Evolutionary conservation across 1,140 invertebrate genomes (phyloP), one percentile per base, ranked within the genome.

Genomic region (Proales similis): DNA sequence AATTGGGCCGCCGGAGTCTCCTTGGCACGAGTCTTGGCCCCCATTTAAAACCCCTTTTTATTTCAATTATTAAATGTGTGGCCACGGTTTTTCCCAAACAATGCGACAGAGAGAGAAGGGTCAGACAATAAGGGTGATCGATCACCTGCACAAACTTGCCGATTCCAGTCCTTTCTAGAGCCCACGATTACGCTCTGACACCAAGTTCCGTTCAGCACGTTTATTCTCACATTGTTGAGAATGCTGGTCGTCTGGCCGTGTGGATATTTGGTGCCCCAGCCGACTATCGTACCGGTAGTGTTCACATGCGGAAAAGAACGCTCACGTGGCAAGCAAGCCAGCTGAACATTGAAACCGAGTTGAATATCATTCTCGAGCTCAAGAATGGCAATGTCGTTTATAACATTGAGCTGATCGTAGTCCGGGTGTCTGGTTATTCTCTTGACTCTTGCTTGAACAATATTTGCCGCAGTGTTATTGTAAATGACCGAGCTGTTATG

Each of bases 371-470:
- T 57, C n/a, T 24, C 29, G 9, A 57, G 38, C 6, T 57, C 45
- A 14, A 57, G 17, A 42, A 57, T 57, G 19, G 51, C 45, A 22
- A 57, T 26, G 32, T 57, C 51, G 32, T 57, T 57, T 26, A 57
- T 19, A 22, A 38, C 36, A 42, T 42, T 39, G 14, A 29, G 11
- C 24, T 27, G 24, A 11, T 57, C 9, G 14, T 30, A 57, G 30
- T 57, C 26, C 32, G 39, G 24, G 45, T 57, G 51, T 42, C 45
- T 17, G 5, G 12, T 27, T 36, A 24, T 22, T 36, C 17, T 38
- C 19, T 29, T 4, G 19, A 7, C n/a, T n/a, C n/a, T n/a, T n/a
- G n/a, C 39, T 42, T 11, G 36, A 11, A 42, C 27, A 20, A 24
- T 24, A 42, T 20, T 36, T 24, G 14, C 5, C 51, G 30, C 30